phyloP scores from a whole-genome alignment of 2,113 vertebrate genomes.

The Steatornis caripensis region DNA sequence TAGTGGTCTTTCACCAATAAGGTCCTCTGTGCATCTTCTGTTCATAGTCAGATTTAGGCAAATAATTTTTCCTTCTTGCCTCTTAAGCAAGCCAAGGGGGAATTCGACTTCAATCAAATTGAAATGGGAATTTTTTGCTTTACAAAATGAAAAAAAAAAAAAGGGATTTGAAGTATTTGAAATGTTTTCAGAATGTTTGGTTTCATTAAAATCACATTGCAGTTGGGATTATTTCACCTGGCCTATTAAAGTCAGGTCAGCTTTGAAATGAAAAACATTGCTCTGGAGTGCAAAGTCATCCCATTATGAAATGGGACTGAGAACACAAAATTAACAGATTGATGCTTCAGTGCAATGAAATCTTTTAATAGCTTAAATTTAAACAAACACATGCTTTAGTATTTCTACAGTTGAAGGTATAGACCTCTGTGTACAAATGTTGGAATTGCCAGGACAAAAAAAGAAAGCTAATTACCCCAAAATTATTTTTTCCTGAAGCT shows the following conservation, averaged over 20 bases:
- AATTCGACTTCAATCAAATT: neutral
- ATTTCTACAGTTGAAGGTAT: neutral
- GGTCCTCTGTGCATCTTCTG: neutral
- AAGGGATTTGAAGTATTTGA: neutral
- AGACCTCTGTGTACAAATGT: neutral
- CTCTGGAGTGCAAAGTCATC: neutral
- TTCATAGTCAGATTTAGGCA: neutral
- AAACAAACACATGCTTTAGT: neutral
- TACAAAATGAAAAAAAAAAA: neutral
- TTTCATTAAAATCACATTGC: neutral
- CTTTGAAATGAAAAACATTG: neutral
- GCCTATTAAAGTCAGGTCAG: neutral
- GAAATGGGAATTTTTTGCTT: neutral
- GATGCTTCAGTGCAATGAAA: neutral
- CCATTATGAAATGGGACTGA: neutral
- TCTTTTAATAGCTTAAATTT: neutral
- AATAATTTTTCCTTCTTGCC: neutral
- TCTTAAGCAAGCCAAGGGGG: neutral
- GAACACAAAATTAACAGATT: neutral
- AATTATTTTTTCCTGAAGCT: neutral
- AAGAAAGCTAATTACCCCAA: neutral
- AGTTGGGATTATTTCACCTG: neutral
- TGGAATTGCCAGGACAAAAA: neutral
- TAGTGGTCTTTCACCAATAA: rapidly evolving
- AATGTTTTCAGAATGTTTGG: neutral